phyloP scores from a whole-genome alignment of 2,888 invertebrate genomes.

The Heliconius ismenius region DNA sequence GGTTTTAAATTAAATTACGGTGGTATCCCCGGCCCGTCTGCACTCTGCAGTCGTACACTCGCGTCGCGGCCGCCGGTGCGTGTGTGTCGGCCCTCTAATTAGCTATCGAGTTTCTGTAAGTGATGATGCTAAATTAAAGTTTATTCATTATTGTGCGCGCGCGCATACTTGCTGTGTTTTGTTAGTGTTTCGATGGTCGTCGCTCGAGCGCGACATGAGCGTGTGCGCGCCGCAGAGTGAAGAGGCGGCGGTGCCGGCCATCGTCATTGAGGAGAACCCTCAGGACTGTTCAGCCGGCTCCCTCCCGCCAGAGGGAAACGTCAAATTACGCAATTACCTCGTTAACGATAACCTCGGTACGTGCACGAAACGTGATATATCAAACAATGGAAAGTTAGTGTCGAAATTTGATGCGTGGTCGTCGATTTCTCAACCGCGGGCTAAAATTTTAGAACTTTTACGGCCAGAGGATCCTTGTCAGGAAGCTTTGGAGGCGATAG shows the following conservation, averaged over 20 bases:
- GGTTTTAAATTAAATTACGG: conserved; percentile 51
- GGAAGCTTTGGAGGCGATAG: conserved; percentile 72
- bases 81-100: conserved; percentile 39
- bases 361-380: conserved; percentile 68
- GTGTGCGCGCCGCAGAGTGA: conserved; percentile 48
- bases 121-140: conserved; percentile 42
- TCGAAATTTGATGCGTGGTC: conserved; percentile 66
- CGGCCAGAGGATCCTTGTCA: conserved; percentile 70
- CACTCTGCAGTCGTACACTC: conserved; percentile 39
- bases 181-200: conserved; percentile 55
- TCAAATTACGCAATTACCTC: conserved; percentile 67
- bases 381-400: conserved; percentile 66
- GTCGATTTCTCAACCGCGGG: conserved; percentile 65
- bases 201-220: conserved; percentile 61
- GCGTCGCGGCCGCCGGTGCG: conserved; percentile 40
- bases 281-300: conserved; percentile 57
- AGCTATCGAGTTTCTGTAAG: conserved; percentile 30
- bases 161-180: conserved; percentile 48
- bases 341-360: conserved; percentile 66
- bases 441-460: conserved; percentile 69
- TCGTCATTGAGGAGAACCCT: conserved; percentile 63
- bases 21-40: conserved; percentile 38
- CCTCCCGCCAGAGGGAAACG: conserved; percentile 68
- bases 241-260: conserved; percentile 50
- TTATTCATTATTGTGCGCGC: conserved; percentile 41